These are phyloP conservation scores for Lepisosteus oculatus DNA, from an alignment of 2,113 vertebrate species.

Conservation along the genomic window DNA sequence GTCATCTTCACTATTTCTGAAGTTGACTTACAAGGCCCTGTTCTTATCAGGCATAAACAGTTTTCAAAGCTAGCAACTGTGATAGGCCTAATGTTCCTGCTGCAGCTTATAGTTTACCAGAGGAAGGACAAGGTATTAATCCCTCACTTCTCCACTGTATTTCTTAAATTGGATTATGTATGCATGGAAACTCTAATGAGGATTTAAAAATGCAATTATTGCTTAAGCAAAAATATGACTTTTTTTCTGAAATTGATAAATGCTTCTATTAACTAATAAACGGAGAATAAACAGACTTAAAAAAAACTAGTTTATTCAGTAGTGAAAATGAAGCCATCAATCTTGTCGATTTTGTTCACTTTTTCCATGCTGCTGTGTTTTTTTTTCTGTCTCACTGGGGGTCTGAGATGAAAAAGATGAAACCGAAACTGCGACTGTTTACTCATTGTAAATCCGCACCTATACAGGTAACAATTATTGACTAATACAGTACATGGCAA, in stretches of 20 bases:
- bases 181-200: slow-evolving; percentile 80
- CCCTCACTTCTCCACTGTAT: slow-evolving; percentile 62
- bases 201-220: slow-evolving; percentile 90
- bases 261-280: slow-evolving; percentile 97
- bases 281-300: slow-evolving; percentile 94
- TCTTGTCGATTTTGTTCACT: slow-evolving; percentile 92
- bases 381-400: slow-evolving; percentile 14
- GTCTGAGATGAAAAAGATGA: too few relatives aligned
- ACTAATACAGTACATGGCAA: too few relatives aligned
- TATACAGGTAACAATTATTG: too few relatives aligned
- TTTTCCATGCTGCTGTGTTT: slow-evolving; percentile 42
- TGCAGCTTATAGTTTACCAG: slow-evolving; percentile 54
- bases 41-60: slow-evolving; percentile 8
- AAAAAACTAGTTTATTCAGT: slow-evolving; percentile 87
- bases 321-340: slow-evolving; percentile 97
- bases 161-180: slow-evolving; percentile 78
- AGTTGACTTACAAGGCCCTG: slow-evolving; percentile 8
- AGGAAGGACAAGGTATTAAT: slow-evolving; percentile 59
- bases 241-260: slow-evolving; percentile 80
- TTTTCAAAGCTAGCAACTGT: slow-evolving; percentile 6
- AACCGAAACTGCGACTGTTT: too few relatives aligned
- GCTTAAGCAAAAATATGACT: slow-evolving; percentile 75
- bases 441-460: too few relatives aligned
- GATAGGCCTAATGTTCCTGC: neutral
- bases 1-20: slow-evolving; percentile 12